Percentiles rank a stretch among this genome's conserved stretches.
Evolutionary conservation across 2,113 vertebrate genomes (phyloP).

Genomic region (Pseudolaguvia tuberculata): DNA sequence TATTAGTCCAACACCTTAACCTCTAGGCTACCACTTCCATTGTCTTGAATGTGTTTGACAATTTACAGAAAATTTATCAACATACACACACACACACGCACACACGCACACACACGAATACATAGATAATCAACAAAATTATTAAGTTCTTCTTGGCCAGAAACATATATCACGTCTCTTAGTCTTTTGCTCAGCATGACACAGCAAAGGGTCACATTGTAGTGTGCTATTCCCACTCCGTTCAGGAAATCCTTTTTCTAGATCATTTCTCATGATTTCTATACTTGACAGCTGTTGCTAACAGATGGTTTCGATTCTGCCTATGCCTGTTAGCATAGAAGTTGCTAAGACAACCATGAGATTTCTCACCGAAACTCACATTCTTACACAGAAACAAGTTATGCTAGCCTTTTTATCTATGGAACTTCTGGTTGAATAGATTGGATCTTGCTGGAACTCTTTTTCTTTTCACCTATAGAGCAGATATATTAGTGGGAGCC

Average conservation of each 20-base stretch:
- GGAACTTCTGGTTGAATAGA: not conserved
- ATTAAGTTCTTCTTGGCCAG: not conserved
- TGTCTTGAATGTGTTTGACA: too few species aligned
- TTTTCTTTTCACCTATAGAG: not conserved
- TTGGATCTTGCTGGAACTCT: not conserved
- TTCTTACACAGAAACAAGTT: not conserved
- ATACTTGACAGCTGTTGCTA: too few species aligned
- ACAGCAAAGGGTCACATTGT: not conserved
- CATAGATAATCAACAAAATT: too few species aligned
- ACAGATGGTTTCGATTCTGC: too few species aligned
- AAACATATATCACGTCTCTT: not conserved
- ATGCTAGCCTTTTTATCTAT: not conserved
- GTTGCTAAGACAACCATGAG: not conserved
- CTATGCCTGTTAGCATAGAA: not conserved
- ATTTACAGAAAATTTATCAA: too few species aligned
- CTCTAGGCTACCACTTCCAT: too few species aligned
- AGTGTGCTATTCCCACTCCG: not conserved
- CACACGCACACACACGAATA: too few species aligned
- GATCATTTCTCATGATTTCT: not conserved
- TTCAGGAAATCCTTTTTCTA: not conserved
- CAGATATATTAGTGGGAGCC: not conserved
- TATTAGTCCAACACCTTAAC: too few species aligned
- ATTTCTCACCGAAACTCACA: not conserved
- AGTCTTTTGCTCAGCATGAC: not conserved
- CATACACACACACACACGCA: too few species aligned